These are phyloP conservation scores for Apeira syringaria DNA, from an alignment of 2,888 invertebrate species.

Conservation along the genomic window DNA sequence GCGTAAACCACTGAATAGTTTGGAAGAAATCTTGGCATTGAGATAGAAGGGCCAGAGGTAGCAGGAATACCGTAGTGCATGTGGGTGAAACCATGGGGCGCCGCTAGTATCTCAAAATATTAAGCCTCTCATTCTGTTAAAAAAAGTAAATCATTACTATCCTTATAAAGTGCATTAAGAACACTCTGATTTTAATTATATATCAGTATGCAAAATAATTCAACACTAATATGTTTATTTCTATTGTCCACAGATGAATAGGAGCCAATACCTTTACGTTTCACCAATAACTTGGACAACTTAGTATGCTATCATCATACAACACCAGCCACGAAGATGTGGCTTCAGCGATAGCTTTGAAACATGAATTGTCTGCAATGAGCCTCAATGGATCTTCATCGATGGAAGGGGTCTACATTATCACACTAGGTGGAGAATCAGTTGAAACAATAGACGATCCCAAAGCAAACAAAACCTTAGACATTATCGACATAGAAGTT, in stretches of 20 bases:
- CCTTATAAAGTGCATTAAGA: too few relatives aligned
- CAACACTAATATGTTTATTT: conserved; percentile 9
- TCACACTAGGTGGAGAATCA: conserved; percentile 71
- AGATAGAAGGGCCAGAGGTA: too few relatives aligned
- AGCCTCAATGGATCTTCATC: conserved; percentile 59
- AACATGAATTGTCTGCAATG: conserved; percentile 60
- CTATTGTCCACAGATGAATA: conserved; percentile 66
- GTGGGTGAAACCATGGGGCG: too few relatives aligned
- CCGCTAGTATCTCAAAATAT: too few relatives aligned
- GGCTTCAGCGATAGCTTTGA: conserved; percentile 39
- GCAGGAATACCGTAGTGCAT: too few relatives aligned
- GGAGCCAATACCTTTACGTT: conserved; percentile 31
- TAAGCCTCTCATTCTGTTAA: too few relatives aligned
- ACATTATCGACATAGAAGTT: conserved; percentile 85
- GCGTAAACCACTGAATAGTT: too few relatives aligned
- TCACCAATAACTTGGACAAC: conserved; percentile 27
- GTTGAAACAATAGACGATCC: conserved; percentile 71
- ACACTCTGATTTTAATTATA: too few relatives aligned
- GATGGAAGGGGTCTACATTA: conserved; percentile 62
- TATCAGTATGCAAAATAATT: neutral
- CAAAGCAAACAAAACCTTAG: conserved; percentile 68
- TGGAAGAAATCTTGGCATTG: too few relatives aligned
- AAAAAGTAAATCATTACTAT: too few relatives aligned
- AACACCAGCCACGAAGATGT: conserved; percentile 46
- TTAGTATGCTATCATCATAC: conserved; percentile 48